Evolutionary conservation across 2,888 invertebrate genomes (phyloP).

Genomic region (Ditylenchus weischeri): DNA sequence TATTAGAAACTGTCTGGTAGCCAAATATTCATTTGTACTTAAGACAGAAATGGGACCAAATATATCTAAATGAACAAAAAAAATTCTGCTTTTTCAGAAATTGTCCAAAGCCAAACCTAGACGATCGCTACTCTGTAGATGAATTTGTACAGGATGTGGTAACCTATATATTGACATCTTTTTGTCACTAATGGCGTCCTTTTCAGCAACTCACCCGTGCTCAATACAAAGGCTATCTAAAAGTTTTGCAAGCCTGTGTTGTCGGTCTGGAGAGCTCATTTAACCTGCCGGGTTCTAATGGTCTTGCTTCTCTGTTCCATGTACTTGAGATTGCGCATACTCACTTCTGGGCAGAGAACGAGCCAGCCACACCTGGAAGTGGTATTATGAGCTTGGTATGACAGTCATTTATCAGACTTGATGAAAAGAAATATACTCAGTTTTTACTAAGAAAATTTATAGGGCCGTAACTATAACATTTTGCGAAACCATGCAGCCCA

Average conservation of each 20-base stretch:
- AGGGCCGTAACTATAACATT: too few relatives aligned
- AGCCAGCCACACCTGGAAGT: constrained; percentile 32
- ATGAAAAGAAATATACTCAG: too few relatives aligned
- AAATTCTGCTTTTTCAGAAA: constrained; percentile 2
- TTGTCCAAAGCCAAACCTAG: constrained; percentile 76
- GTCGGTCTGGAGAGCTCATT: constrained; percentile 42
- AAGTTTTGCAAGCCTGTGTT: constrained; percentile 77
- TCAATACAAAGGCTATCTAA: constrained; percentile 93
- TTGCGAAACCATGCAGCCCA: too few relatives aligned
- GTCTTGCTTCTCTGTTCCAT: constrained; percentile 90
- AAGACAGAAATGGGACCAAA: too few relatives aligned
- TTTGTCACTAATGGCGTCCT: constrained; percentile 27
- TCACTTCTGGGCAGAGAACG: constrained; percentile 73
- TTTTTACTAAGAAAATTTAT: too few relatives aligned
- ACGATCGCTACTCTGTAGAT: constrained; percentile 84
- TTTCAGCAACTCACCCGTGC: constrained; percentile 79
- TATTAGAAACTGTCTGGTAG: too few relatives aligned
- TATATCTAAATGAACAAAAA: too few relatives aligned
- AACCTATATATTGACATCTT: constrained; percentile 58
- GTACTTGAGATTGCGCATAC: constrained; percentile 97
- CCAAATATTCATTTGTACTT: too few relatives aligned
- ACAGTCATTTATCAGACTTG: too few relatives aligned
- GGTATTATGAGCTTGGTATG: constrained; percentile 35
- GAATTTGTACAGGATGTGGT: constrained; percentile 95
- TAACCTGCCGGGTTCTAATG: constrained; percentile 76